Conservation (phyloP, 2,888 invertebrate genomes). For the Phyllotreta cruciferae region DNA sequence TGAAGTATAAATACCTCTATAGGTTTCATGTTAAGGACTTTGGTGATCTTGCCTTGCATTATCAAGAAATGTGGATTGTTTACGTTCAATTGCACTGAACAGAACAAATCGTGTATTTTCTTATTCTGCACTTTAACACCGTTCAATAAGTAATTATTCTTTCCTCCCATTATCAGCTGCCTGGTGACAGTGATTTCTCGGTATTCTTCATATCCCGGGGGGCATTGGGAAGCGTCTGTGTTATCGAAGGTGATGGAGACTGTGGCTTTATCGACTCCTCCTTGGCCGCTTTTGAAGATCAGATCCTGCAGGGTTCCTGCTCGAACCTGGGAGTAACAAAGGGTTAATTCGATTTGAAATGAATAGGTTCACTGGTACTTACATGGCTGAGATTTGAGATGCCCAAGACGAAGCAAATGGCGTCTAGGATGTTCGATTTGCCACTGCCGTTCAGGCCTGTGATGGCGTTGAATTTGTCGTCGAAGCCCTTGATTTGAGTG, state of each 20-base stretch:
- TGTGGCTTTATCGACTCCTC: conserved; percentile 93
- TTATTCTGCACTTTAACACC: conserved; percentile 90
- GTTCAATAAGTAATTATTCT: conserved; percentile 93
- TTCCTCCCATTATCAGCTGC: conserved; percentile 87
- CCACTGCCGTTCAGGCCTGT: conserved; percentile 98
- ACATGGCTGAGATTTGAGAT: conserved; percentile 92
- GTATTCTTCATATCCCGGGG: conserved; percentile 89
- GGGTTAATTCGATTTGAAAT: not conserved
- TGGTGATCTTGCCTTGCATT: conserved; percentile 99
- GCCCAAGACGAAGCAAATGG: conserved; percentile 97
- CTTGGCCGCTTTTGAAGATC: conserved; percentile 97
- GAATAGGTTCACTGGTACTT: conserved; percentile 60
- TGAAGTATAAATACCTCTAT: conserved; percentile 73
- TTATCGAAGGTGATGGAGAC: conserved; percentile 98
- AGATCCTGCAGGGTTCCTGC: conserved; percentile 91
- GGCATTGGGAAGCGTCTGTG: conserved; percentile 77
- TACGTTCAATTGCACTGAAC: conserved; percentile 95
- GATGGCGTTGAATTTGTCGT: conserved; percentile 95
- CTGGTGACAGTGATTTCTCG: conserved; percentile 92
- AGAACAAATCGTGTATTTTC: conserved; percentile 92
- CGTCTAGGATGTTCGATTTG: conserved; percentile 96
- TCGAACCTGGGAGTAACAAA: conserved; percentile 72
- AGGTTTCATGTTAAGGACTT: conserved; percentile 99
- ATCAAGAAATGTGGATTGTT: conserved; percentile 99
- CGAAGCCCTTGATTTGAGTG: conserved; percentile 91